These are phyloP conservation scores for Stigmatopora argus DNA, from an alignment of 2,113 vertebrate species.

Conservation along the genomic window DNA sequence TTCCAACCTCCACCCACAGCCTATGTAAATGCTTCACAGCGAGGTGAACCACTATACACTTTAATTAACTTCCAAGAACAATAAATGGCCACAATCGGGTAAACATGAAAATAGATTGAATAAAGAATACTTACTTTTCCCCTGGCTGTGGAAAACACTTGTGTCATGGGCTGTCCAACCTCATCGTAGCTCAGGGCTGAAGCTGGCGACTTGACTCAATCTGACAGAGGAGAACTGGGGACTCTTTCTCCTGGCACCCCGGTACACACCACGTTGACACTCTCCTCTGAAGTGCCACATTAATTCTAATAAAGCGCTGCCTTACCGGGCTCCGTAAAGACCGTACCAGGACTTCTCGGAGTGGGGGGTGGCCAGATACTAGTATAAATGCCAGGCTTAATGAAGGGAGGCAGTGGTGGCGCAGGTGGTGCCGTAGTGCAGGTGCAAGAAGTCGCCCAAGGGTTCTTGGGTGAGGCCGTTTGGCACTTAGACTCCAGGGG, in stretches of 20 bases:
- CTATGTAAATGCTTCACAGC: slow-evolving; percentile 21
- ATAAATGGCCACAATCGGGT: slow-evolving; percentile 56
- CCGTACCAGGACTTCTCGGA: slow-evolving; percentile 52
- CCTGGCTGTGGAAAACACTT: slow-evolving; percentile 61
- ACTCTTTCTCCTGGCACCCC: slow-evolving; percentile 72
- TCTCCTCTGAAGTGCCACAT: slow-evolving; percentile 73
- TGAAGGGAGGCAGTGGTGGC: slow-evolving; percentile 74
- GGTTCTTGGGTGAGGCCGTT: slow-evolving; percentile 64
- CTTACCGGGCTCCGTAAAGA: slow-evolving; percentile 63
- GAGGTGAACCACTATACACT: slow-evolving; percentile 27
- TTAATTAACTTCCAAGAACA: slow-evolving; percentile 46
- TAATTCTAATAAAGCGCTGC: slow-evolving; percentile 77
- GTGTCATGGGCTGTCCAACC: slow-evolving; percentile 70
- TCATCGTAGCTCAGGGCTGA: slow-evolving; percentile 60
- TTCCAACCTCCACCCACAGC: slow-evolving; percentile 2
- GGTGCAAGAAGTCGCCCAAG: slow-evolving; percentile 71
- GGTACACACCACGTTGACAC: slow-evolving; percentile 62
- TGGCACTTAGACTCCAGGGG: slow-evolving; percentile 65
- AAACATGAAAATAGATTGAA: slow-evolving; percentile 69
- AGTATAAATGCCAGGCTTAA: slow-evolving; percentile 74
- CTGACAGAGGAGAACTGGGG: slow-evolving; percentile 75
- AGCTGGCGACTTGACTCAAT: slow-evolving; percentile 63
- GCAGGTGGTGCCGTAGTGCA: slow-evolving; percentile 74
- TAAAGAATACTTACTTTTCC: slow-evolving; percentile 70
- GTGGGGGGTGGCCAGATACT: slow-evolving; percentile 31